These are phyloP conservation scores for Hippocampus abdominalis DNA, from an alignment of 2,113 vertebrate species.

Conservation along the genomic window DNA sequence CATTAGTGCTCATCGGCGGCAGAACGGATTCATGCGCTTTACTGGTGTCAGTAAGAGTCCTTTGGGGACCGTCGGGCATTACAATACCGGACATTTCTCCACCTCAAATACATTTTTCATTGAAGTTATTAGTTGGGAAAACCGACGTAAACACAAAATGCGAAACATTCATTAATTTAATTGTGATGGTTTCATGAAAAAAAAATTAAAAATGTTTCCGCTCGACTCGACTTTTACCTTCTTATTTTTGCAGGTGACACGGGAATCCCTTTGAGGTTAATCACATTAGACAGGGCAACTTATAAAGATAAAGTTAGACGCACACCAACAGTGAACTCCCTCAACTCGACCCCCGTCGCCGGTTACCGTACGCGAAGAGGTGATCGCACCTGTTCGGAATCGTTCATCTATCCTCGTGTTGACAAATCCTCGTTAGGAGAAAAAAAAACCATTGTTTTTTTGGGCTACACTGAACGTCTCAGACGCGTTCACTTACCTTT, in stretches of 20 bases:
- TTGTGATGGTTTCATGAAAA: background rate
- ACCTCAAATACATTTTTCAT: background rate
- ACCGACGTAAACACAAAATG: too few species aligned
- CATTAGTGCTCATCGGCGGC: constrained; percentile 4
- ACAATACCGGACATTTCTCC: background rate
- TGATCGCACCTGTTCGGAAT: constrained; percentile 40
- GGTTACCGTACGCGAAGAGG: background rate
- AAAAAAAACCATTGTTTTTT: background rate
- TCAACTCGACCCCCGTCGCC: constrained; percentile 9
- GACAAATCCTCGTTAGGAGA: background rate
- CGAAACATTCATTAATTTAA: background rate
- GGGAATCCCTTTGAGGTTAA: constrained; percentile 47
- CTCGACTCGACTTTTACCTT: background rate
- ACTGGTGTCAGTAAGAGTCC: background rate
- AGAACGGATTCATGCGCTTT: background rate
- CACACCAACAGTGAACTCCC: constrained; percentile 22
- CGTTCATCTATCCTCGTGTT: background rate
- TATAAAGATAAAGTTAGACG: constrained; percentile 46
- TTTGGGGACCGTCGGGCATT: background rate
- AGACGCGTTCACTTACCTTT: constrained; percentile 69
- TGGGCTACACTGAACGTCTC: background rate
- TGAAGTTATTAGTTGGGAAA: background rate
- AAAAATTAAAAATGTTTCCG: background rate
- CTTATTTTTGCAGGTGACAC: background rate
- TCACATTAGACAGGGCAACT: constrained; percentile 58